Percentiles rank a stretch among this genome's conserved stretches.
These are phyloP conservation scores for Lithophane ornitopus DNA, from an alignment of 2,888 invertebrate species.

Conservation along the genomic window DNA sequence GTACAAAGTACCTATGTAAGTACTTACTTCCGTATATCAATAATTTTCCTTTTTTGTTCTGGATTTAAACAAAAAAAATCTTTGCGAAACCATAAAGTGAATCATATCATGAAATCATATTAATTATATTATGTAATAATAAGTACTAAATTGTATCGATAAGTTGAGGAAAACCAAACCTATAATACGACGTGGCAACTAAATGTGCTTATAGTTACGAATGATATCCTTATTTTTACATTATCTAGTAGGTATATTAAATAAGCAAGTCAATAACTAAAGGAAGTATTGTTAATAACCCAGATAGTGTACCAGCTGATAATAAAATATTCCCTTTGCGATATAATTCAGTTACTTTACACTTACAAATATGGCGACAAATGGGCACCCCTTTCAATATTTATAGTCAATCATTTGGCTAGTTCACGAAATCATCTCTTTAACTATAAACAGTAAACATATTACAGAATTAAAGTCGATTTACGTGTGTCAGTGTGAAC, in stretches of 20 bases:
- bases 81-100: not conserved
- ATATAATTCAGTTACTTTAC: too few species aligned
- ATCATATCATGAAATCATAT: not conserved
- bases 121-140: not conserved
- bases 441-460: too few species aligned
- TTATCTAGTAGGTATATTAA: not conserved
- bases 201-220: not conserved
- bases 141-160: not conserved
- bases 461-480: too few species aligned
- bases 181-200: not conserved
- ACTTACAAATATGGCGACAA: too few species aligned
- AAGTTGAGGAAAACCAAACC: not conserved
- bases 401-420: too few species aligned
- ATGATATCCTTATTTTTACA: conserved; percentile 8
- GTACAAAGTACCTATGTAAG: too few species aligned
- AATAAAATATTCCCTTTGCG: conserved; percentile 3
- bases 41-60: too few species aligned
- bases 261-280: conserved; percentile 3
- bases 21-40: too few species aligned
- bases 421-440: too few species aligned
- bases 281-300: conserved; percentile 12
- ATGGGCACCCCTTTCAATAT: too few species aligned
- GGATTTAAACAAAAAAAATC: not conserved
- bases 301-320: not conserved
- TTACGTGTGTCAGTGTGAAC: too few species aligned